Evolutionary conservation across 2,113 vertebrate species (phyloP), one percentile per base, ranked within the genome.

Genomic region (Tragelaphus scriptus): DNA sequence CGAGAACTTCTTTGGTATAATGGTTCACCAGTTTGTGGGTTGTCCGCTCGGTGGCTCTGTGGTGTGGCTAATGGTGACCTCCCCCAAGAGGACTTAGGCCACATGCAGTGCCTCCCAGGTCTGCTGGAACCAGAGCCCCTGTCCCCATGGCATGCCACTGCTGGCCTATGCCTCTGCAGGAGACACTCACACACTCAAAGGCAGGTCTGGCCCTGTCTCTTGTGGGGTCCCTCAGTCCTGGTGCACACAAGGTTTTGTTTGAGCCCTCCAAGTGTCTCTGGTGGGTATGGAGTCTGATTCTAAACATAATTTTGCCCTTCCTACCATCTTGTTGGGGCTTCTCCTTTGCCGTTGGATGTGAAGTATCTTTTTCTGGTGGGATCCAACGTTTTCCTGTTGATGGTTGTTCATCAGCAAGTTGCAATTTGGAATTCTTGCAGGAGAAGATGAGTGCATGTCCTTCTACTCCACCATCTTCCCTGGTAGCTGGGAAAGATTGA

Each of bases 1-100:
- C 0, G 0, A n/a, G 32, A 68, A 36, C 17, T 68, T 36, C 8
- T 68, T 2, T 21, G 17, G 32, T 36, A 68, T 63, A 63, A 63
- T 68, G 32, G 32, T 36, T 68, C 32, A 68, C 65, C 17, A n/a
- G 32, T 36, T 68, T 68, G 65, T 68, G 32, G 32, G 65, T 19
- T 68, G 65, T 36, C 32, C 36, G 32, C 32, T 68, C 0, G 17
- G 65, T 68, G 32, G 32, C 16, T 36, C 65, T 21, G 17, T 68
- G 65, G 32, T 68, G 4, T 68, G 17, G 16, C 65, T 11, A 68
- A 36, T 68, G 16, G 32, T 68, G 65, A 36, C 32, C 65, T 36
- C 65, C 17, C n/a, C 8, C 16, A 63, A 32, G 32, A 68, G 65
- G 8, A n/a, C 65, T 68, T n/a, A 36, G 32, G 32, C 32, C 65